Evolutionary conservation across 2,113 vertebrate genomes (phyloP).

Genomic region (Stomatorhinus ivindoensis): DNA sequence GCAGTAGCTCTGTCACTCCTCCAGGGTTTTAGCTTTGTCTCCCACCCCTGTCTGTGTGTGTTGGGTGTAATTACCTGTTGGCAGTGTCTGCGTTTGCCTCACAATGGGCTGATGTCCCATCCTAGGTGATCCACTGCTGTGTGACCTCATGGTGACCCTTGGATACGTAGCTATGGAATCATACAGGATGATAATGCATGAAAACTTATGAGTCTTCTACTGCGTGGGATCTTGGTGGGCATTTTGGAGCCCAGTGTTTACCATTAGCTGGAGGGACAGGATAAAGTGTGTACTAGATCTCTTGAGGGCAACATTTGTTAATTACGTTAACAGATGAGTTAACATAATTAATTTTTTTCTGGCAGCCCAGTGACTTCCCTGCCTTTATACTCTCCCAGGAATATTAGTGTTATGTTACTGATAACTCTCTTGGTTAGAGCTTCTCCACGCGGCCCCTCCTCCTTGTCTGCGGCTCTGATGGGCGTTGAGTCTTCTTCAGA

Average conservation of each 20-base stretch:
- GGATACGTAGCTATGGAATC: background rate
- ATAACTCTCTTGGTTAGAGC: background rate
- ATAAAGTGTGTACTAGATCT: background rate
- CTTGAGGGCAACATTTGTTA: background rate
- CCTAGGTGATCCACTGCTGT: background rate
- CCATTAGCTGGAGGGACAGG: background rate
- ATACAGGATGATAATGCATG: background rate
- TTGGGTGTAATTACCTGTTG: background rate
- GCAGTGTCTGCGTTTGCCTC: background rate
- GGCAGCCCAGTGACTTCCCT: background rate
- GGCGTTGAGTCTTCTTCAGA: background rate
- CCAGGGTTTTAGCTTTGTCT: background rate
- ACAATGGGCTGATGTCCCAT: background rate
- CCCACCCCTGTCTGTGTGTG: background rate
- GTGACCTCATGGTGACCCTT: background rate
- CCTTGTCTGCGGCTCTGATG: background rate
- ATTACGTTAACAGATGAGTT: background rate
- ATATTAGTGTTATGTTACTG: background rate
- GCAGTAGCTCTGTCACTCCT: background rate
- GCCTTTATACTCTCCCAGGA: background rate
- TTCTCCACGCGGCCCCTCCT: background rate
- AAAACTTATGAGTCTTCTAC: background rate
- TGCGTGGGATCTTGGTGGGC: background rate
- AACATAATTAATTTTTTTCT: background rate
- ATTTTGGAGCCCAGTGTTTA: background rate